phyloP scores from a whole-genome alignment of 2,797 vertebrate species.

The Phalloptychus januarius region DNA sequence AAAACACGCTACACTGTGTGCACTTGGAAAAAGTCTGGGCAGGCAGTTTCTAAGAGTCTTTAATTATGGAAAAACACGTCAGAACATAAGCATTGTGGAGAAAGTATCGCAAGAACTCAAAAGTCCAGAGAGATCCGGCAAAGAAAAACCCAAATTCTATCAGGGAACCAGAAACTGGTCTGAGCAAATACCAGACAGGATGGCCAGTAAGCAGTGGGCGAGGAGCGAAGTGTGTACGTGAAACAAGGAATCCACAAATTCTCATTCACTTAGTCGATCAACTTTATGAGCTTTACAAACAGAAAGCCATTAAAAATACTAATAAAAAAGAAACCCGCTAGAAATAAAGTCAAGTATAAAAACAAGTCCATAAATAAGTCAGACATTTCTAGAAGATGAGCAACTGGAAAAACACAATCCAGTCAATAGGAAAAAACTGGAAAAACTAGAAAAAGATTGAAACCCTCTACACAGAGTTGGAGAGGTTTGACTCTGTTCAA shows the following conservation, averaged over 20 bases:
- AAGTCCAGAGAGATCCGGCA: not conserved
- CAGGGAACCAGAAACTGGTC: not conserved
- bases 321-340: not conserved
- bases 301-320: not conserved
- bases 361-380: not conserved
- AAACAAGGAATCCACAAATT: not conserved
- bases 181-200: not conserved
- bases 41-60: not conserved
- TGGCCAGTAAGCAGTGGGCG: not conserved
- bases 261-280: not conserved
- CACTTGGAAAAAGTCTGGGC: not conserved
- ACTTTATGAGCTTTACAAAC: not conserved
- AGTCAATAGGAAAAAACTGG: not conserved
- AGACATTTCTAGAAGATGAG: not conserved
- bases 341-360: not conserved
- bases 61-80: not conserved
- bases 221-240: not conserved
- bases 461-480: not conserved
- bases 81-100: not conserved
- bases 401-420: not conserved
- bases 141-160: not conserved
- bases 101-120: not conserved
- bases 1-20: not conserved
- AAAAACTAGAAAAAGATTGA: not conserved
- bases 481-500: not conserved